These are phyloP conservation scores for Sebastes goodei DNA, from an alignment of 2,797 vertebrate species.

Conservation along the genomic window DNA sequence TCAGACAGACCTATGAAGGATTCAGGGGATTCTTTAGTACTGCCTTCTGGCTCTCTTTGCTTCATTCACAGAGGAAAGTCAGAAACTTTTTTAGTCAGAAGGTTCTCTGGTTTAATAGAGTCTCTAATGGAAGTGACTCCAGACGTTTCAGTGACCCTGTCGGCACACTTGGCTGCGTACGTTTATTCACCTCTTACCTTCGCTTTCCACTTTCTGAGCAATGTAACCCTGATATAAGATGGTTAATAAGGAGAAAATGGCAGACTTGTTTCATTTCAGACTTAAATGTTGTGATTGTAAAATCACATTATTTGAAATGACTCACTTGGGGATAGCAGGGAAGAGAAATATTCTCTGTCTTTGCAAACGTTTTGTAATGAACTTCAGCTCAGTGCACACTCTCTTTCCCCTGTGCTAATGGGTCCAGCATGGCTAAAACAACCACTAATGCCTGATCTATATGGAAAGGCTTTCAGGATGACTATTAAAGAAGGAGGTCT, in stretches of 20 bases:
- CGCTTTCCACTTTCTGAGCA: neutral
- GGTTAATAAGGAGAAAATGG: neutral
- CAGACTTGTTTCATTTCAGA: neutral
- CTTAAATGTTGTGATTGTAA: neutral
- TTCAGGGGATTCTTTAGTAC: conserved; percentile 40
- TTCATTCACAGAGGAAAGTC: conserved; percentile 21
- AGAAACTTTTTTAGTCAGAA: neutral
- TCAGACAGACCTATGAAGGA: conserved; percentile 43
- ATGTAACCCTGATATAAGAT: neutral
- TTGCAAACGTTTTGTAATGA: neutral
- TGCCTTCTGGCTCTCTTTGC: conserved; percentile 14
- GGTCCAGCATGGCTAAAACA: neutral
- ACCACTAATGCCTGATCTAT: neutral
- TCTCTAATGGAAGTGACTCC: conserved; percentile 16
- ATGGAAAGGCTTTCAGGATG: neutral
- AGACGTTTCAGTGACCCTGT: conserved; percentile 35
- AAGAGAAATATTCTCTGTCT: neutral
- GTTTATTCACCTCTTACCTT: neutral
- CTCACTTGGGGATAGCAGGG: neutral
- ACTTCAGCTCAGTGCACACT: neutral
- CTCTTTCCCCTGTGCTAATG: neutral
- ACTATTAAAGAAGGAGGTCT: neutral
- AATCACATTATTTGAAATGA: neutral
- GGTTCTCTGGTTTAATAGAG: conserved; percentile 22
- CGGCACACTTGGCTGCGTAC: neutral